Conservation (phyloP, 2,888 invertebrate species). For the Dusona sp. region DNA sequence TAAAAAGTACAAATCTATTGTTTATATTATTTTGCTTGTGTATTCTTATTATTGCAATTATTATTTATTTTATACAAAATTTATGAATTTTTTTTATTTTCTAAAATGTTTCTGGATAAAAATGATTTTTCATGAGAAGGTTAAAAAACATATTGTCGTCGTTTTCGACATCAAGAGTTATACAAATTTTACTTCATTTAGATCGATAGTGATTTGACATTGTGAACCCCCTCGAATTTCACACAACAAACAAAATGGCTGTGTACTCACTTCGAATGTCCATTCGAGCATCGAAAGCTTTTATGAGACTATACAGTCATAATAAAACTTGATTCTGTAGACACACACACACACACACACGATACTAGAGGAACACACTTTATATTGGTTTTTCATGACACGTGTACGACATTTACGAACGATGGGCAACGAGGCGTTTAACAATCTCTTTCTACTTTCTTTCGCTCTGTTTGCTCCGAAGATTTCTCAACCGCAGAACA, state of each 20-base stretch:
- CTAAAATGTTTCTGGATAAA: neutral
- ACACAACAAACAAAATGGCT: constrained; percentile 5
- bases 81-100: neutral
- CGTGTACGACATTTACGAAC: constrained; percentile 56
- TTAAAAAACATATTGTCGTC: neutral
- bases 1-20: neutral
- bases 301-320: neutral
- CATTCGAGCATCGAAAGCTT: constrained; percentile 13
- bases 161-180: neutral
- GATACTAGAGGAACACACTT: neutral
- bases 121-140: neutral
- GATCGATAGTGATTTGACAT: neutral
- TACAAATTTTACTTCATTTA: neutral
- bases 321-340: constrained; percentile 16
- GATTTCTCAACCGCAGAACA: constrained; percentile 32
- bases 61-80: neutral
- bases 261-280: neutral
- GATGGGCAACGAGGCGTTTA: constrained; percentile 46
- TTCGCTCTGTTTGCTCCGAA: constrained; percentile 20
- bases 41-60: neutral
- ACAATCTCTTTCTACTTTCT: constrained; percentile 26
- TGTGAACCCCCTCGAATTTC: neutral
- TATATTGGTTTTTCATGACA: constrained; percentile 45
- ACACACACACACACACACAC: neutral
- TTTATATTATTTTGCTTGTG: neutral